Evolutionary conservation across 2,888 invertebrate genomes (phyloP), one percentile per base, ranked within the genome.

Genomic region (Aphrophora alni): DNA sequence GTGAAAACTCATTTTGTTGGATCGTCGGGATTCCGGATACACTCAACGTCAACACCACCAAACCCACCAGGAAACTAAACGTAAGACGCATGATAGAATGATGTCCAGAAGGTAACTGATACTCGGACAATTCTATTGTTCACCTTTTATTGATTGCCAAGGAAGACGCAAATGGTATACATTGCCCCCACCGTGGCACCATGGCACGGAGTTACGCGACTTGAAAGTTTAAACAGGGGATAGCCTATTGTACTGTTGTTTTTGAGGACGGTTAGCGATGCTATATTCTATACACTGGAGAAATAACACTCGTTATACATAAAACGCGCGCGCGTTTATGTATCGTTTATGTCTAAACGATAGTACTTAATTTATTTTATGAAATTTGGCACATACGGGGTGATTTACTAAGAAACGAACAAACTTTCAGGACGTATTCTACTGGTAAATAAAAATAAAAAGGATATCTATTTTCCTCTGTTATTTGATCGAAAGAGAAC

Each of bases 21-120:
- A 24, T 38, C 25, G 80, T 59, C 17, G 80, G 76, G 17, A 80
- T 25, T 38, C 38, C 80, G 7, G 26, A 38, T n/a, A 51, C 78
- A n/a, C 51, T 24, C 24, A 51, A n/a, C 24, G 51, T n/a, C 17
- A 71, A 26, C 71, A 71, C 71, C 5, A 26, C 27, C 71, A 26
- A 26, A 33, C n/a, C 4, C 27, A 26, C 25, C n/a, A 59, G 59
- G 21, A 21, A 3, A 59, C 33, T 33, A 8, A 33, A 3, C 33
- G 33, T 33, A 33, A 33, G 33, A 33, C 59, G 59, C 21, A 59
- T 44, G 44, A 44, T 44, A 2, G 44, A 44, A 10, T 44, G 14
- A 14, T 44, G 44, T 2, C 2, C 3, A 44, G 44, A 14, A 44
- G 44, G 44, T 44, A 59, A 59, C 59, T 59, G 59, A 59, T 59